Evolutionary conservation across 2,888 invertebrate genomes (phyloP), one percentile per base, ranked within the genome.

Genomic region (Patella ulyssiponensis): DNA sequence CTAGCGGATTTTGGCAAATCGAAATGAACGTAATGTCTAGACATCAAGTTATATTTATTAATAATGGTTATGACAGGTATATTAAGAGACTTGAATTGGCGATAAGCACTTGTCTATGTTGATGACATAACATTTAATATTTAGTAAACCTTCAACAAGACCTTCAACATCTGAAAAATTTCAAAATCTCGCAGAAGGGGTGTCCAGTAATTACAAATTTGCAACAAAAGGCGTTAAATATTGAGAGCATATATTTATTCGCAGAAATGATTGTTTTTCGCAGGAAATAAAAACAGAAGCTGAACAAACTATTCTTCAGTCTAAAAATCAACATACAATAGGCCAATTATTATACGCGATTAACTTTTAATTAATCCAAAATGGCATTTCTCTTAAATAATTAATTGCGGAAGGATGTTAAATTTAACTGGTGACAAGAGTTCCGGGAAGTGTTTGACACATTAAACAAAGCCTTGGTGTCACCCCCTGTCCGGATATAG

Each of bases 221-320:
- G 70, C 72, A 14, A 44, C 73, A 14, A 74, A 58, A 53, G 15
- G 53, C 52, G 17, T 76, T 9, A 27, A 64, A 58, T 76, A 74
- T 74, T 52, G 73, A 23, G 76, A 76, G n/a, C 74, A 44, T 69
- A 9, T 75, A 9, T 51, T 75, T 17, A 72, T 53, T 15, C n/a
- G n/a, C n/a, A n/a, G n/a, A n/a, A 71, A 58, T 33, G 20, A 58
- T 15, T 76, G 76, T 15, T 79, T 9, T 51, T 74, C 70, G 53
- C 70, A 14, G 76, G 76, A 71, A 54, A 54, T 71, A 7, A 76
- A 69, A 73, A 69, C 73, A 11, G 23, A 14, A 23, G 75, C n/a
- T 3, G 33, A 71, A 12, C 20, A 33, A 54, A 51, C 51, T 15
- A 70, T 75, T 52, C 53, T 52, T 1, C n/a, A 70, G 12, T 70